Evolutionary conservation across 1,140 invertebrate species (phyloP), one percentile per base, ranked within the genome.

Genomic region (Drosophila tani): DNA sequence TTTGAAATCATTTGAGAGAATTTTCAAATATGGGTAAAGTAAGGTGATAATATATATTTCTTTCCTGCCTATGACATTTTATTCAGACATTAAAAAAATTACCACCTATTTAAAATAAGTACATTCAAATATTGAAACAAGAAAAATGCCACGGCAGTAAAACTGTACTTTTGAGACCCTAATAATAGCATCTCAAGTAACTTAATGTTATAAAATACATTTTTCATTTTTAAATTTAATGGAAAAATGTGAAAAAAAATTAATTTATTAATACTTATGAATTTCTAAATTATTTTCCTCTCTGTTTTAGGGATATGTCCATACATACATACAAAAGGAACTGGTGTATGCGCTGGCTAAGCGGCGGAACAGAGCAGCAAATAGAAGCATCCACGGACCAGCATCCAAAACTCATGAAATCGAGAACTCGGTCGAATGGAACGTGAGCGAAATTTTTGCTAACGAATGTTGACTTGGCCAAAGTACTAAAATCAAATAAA

Each of bases 401-500:
- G 53, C 63, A 66, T 63, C 75, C 66, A 53, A 82, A 85, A 73
- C 80, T 80, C 84, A 82, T 87, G 76, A 88, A 88, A 87, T 82
- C 53, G 83, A 86, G 82, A 87, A 70, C 59, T 80, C 67, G 71
- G 50, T 88, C 67, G 71, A 87, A 87, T 79, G 62, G 83, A 82
- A 87, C 83, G 80, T 87, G 84, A 87, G 84, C 60, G 70, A 87
- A 87, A 83, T 83, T 87, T 87, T 74, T 76, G 77, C 83, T 87
- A 87, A 87, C 83, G 84, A 87, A 87, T 87, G 83, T 88, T 87
- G 83, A 87, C 84, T 88, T 80, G 80, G 53, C 59, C 84, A 88
- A 88, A 88, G 84, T 76, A 87, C 83, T 88, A 82, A 87, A 88
- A 88, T 88, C 81, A 88, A 88, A 87, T 88, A 75, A 88, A 68